Base-by-base conservation (phyloP, 2,797 vertebrate species). In the Gastrophryne carolinensis region DNA sequence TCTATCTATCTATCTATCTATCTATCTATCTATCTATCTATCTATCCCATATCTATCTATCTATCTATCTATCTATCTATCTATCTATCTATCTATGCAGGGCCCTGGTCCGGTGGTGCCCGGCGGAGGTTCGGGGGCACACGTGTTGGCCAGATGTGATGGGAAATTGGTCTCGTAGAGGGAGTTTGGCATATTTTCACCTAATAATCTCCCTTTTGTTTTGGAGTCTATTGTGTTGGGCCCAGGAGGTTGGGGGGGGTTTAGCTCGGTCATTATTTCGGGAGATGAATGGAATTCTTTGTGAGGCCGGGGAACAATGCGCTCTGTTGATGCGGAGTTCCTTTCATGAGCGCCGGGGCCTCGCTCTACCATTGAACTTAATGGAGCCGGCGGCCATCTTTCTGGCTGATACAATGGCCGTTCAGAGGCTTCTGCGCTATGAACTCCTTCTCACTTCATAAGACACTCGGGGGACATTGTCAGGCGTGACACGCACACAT, bases 101-200 rank as follows among this genome's bases (percentile, higher is more conserved):
- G n/a, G n/a, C n/a, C n/a, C n/a, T n/a, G n/a, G n/a, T n/a, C n/a
- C n/a, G n/a, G n/a, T n/a, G n/a, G n/a, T n/a, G n/a, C n/a, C n/a
- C n/a, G n/a, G n/a, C n/a, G n/a, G n/a, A n/a, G n/a, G n/a, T n/a
- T 90, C 89, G 90, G 82, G 83, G 85, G 91, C 93, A 95, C 96
- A 98, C 95, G 96, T 98, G 97, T 93, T 87, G 84, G 90, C 95
- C 96, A 99, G 96, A 98, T 98, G 96, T 97, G 94, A 88, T 49
- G 88, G 88, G 87, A 89, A 87, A 84, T 89, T 6, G 41, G 82
- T 76, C 73, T 15, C 6, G 7, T 80, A 75, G 82, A 87, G 90
- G 90, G 91, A 91, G 84, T 88, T 90, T 85, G 87, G 86, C 89
- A 81, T 84, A 87, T 86, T 88, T 87, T 85, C 88, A 90, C 82